A percentile compares a stretch with the other conserved stretches of the same genome.
Evolutionary conservation across 2,888 invertebrate species (phyloP).

Genomic region (Onthophagus sagittarius): DNA sequence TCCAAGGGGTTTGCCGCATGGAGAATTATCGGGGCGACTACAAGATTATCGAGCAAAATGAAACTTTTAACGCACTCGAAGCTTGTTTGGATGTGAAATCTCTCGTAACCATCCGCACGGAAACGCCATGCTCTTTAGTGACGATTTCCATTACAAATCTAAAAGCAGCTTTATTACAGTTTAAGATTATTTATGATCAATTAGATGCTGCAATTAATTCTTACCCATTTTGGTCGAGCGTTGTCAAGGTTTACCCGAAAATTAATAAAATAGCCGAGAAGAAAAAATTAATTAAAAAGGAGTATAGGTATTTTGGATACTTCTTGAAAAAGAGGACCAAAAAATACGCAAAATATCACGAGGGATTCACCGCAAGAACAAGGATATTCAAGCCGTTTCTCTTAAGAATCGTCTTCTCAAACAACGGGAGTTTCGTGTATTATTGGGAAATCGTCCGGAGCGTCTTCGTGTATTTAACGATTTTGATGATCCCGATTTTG

Average conservation of each 20-base stretch:
- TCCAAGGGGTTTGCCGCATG: constrained; percentile 30
- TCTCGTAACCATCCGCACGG: constrained; percentile 27
- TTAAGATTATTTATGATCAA: background rate
- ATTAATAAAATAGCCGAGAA: background rate
- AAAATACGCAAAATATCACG: constrained; percentile 14
- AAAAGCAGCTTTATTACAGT: constrained; percentile 12
- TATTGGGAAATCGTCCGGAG: constrained; percentile 30
- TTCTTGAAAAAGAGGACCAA: constrained; percentile 17
- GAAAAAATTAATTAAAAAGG: background rate
- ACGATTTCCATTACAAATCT: constrained; percentile 10
- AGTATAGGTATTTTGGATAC: constrained; percentile 15
- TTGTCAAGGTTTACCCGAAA: background rate
- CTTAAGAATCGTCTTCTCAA: constrained; percentile 23
- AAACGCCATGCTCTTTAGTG: constrained; percentile 28
- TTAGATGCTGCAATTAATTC: background rate
- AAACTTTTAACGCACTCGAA: constrained; percentile 29
- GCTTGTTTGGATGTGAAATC: constrained; percentile 27
- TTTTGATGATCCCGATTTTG: constrained; percentile 25
- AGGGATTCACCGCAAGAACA: constrained; percentile 17
- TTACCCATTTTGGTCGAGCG: background rate
- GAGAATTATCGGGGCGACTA: constrained; percentile 5
- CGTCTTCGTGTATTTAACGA: constrained; percentile 23
- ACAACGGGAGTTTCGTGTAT: constrained; percentile 28
- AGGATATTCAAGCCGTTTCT: constrained; percentile 21
- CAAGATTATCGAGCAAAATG: constrained; percentile 24